Evolutionary conservation across 2,113 vertebrate species (phyloP), one percentile per base, ranked within the genome.

Genomic region (Dicentrarchus labrax): DNA sequence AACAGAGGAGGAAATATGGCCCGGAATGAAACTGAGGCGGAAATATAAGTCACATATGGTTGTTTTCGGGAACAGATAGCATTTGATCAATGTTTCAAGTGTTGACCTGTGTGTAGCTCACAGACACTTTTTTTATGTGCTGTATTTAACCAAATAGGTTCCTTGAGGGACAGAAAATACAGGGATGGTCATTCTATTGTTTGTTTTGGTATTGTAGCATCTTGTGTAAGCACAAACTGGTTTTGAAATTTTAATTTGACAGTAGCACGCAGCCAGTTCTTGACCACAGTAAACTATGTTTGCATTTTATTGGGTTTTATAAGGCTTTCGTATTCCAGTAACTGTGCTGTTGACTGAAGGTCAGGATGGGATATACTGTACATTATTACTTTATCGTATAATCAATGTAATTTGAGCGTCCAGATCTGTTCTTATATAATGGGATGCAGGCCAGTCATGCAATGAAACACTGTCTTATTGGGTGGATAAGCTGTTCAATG

Each of bases 301-400:
- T 71, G 10, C 15, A 60, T 56, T 84, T 59, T 65, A 56, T 56
- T 50, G 51, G 15, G 9, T n/a, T n/a, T 82, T 53, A 76, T 68
- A 41, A 50, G n/a, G 22, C 19, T 57, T 80, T 22, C 22, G 39
- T 39, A 17, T 70, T 86, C 76, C 57, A 79, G 72, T 59, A 72
- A 65, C 16, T 76, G 15, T 60, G 43, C 22, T 73, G 51, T 57
- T 69, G 8, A 50, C 65, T 76, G n/a, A 61, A 83, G 61, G 61
- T 69, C 62, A 68, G 43, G 4, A 15, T 72, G 56, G 39, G 30
- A 59, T 71, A 48, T 21, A 67, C 57, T 72, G 60, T 59, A 70
- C 41, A 41, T 69, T 76, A 82, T 90, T 72, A 50, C 24, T 30
- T 80, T 72, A 76, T 84, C 72, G 66, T 75, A 17, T 82, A 48